Evolutionary conservation across 2,888 invertebrate species (phyloP).

Genomic region (Torymus texanus): DNA sequence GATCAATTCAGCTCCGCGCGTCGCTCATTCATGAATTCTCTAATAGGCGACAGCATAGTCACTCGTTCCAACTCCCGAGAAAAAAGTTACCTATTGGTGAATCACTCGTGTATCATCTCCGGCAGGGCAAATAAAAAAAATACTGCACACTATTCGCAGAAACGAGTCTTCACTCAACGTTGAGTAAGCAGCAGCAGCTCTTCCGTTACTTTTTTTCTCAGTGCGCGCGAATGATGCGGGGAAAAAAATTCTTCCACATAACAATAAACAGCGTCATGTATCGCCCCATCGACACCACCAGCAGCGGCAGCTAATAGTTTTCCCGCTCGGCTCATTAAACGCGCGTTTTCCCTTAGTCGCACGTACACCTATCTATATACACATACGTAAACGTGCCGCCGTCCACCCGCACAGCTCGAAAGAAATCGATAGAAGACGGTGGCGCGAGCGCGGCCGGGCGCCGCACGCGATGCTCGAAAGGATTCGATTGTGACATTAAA

Average conservation of each 20-base stretch:
- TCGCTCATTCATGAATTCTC: constrained; percentile 37
- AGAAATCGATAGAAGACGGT: constrained; percentile 20
- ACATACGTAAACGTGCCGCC: too few relatives aligned
- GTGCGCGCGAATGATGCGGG: not conserved
- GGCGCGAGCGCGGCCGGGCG: not conserved
- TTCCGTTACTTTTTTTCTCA: constrained; percentile 25
- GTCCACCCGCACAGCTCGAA: not conserved
- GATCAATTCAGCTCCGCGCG: constrained; percentile 19
- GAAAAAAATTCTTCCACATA: constrained; percentile 31
- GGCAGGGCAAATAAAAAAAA: too few relatives aligned
- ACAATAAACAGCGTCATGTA: constrained; percentile 40
- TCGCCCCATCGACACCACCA: constrained; percentile 28
- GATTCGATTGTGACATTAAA: constrained; percentile 27
- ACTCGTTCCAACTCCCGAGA: constrained; percentile 9
- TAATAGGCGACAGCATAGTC: constrained; percentile 2
- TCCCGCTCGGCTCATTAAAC: constrained; percentile 34
- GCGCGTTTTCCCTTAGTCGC: constrained; percentile 3
- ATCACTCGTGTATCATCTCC: constrained; percentile 10
- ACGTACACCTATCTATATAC: too few relatives aligned
- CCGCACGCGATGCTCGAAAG: not conserved
- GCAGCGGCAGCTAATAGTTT: constrained; percentile 35
- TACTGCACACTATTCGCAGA: not conserved
- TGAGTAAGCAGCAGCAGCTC: constrained; percentile 11
- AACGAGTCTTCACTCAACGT: not conserved
- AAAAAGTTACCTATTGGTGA: constrained; percentile 27